Evolutionary conservation across 2,888 invertebrate genomes (phyloP), one percentile per base, ranked within the genome.

Genomic region (Agriopis marginaria): DNA sequence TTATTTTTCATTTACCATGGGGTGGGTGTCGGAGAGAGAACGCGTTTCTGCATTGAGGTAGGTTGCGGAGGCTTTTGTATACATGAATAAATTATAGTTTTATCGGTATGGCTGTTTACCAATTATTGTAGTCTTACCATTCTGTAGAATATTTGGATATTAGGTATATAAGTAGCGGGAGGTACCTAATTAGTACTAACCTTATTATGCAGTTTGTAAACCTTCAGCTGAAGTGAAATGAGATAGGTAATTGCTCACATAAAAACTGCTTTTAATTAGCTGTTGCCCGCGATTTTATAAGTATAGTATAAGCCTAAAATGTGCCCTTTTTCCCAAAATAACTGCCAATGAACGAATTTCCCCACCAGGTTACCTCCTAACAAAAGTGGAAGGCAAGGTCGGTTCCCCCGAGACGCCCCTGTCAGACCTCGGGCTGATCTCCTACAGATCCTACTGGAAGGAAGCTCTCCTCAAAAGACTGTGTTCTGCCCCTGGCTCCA

Each of bases 371-470:
- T 99, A 99, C 91, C 95, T 99, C 71, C 94, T 99, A 85, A 99
- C 99, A 71, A 96, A 98, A 84, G 97, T 97, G 53, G 99, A 99
- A 93, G 98, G 97, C 73, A 99, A 99, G 95, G 98, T 99, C 66
- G 99, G 99, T n/a, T 99, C 99, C 0, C 99, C 99, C 0, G 99
- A 99, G 90, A 99, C 99, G 80, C 99, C 99, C 0, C 95, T 99
- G 50, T 99, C 99, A 59, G 99, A 99, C 92, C 95, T 99, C 70
- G 99, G 99, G 12, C 95, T 99, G 66, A 98, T 99, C 84, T 99
- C 99, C 17, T 99, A 99, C 94, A 96, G 99, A 42, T 99, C 98
- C 60, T 99, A 99, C 93, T 99, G 99, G 99, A 99, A 99, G 89
- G 98, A 99, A 89, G 98, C 99, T 0, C 94, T 99, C 7, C 94